Evolutionary conservation across 2,888 invertebrate genomes (phyloP), one percentile per base, ranked within the genome.

Genomic region (Cerceris ruficornis): DNA sequence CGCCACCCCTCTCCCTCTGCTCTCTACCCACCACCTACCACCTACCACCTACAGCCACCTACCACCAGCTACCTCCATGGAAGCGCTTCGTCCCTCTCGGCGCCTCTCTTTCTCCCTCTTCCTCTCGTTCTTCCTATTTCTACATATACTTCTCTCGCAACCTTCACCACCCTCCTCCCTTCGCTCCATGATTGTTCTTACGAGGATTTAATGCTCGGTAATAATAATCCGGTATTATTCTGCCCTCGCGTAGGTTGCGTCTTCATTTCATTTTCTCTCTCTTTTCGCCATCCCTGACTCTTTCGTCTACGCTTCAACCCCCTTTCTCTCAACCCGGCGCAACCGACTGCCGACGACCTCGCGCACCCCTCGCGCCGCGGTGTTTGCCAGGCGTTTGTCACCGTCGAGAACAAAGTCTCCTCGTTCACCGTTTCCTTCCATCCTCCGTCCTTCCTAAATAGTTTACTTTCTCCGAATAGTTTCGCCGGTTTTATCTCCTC

Each of bases 381-480:
- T 76, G 78, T 82, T 80, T 83, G 82, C 82, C 76, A 61, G 70
- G 64, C 85, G 84, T 84, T 84, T 84, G 83, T 84, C 85, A 85
- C 80, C 76, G 82, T 85, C 84, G 69, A 49, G 80, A 80, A 67
- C 84, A 84, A 84, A 84, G 82, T 84, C 85, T 65, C 66, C 66
- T 50, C 41, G 28, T 14, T 77, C 76, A 66, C 70, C 66, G 46
- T 55, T 60, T 39, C 54, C 17, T 41, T 52, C 58, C 6, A 0
- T 15, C 41, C 41, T 42, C 6, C 15, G 43, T 43, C 17, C 9
- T 43, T 5, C 49, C 28, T 28, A 28, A 28, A 28, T 28, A 28
- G 28, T 15, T 13, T 28, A 58, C 28, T 41, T 52, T 64, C 72
- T 42, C 46, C 28, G 17, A 11, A 46, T 49, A 71, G 54, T 72